phyloP scores from a whole-genome alignment of 1,140 invertebrate genomes.

The Polypedilum vanderplanki region DNA sequence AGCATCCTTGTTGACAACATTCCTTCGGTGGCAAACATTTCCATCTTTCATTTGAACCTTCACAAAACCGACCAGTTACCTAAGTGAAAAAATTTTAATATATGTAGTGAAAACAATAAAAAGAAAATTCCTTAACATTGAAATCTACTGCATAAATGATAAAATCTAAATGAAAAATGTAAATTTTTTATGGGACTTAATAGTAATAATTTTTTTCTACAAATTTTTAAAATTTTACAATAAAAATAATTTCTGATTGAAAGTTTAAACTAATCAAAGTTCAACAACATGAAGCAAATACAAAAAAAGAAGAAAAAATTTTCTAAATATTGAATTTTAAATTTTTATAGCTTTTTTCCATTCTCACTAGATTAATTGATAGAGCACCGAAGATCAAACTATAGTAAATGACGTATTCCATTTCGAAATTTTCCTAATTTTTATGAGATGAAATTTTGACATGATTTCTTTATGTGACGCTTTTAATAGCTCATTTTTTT shows the following conservation, averaged over 20 bases:
- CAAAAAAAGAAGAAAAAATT: background rate
- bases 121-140: background rate
- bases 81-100: slow-evolving; percentile 29
- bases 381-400: slow-evolving; percentile 1
- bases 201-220: background rate
- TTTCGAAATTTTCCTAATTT: background rate
- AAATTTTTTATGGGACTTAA: background rate
- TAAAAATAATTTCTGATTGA: background rate
- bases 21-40: slow-evolving; percentile 58
- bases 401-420: slow-evolving; percentile 28
- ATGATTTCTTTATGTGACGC: background rate
- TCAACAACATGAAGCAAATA: background rate
- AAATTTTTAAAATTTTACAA: background rate
- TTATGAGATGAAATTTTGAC: slow-evolving; percentile 10
- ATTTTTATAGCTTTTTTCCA: background rate
- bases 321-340: background rate
- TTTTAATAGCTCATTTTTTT: background rate
- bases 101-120: background rate
- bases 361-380: slow-evolving; percentile 22
- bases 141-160: background rate
- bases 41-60: slow-evolving; percentile 45
- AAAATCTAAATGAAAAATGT: background rate
- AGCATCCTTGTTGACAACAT: slow-evolving; percentile 66
- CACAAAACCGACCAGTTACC: slow-evolving; percentile 45
- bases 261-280: background rate